Percentiles rank a stretch among this genome's conserved stretches.
phyloP scores from a whole-genome alignment of 2,888 invertebrate species.

The Azorinus chamasolen region DNA sequence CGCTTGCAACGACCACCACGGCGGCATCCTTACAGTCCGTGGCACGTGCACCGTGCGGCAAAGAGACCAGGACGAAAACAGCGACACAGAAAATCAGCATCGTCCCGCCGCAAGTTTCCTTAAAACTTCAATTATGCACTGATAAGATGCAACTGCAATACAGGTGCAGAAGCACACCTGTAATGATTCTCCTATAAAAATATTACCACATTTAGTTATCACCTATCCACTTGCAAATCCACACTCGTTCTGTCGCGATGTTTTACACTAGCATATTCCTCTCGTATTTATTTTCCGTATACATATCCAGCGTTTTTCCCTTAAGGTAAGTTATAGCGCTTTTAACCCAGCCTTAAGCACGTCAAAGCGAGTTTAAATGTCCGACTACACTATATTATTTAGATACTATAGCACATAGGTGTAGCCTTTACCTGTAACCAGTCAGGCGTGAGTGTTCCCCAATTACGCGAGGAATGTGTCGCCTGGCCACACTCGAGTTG shows the following conservation, averaged over 20 bases:
- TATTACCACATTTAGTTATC: conserved; percentile 5
- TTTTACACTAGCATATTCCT: no score
- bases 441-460: conserved; percentile 8
- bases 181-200: neutral
- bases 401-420: no score
- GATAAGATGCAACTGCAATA: neutral
- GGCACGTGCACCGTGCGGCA: conserved; percentile 12
- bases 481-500: conserved; percentile 15
- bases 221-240: neutral
- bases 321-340: no score
- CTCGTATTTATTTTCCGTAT: no score
- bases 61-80: no score
- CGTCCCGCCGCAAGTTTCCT: no score
- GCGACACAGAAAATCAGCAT: no score
- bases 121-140: no score
- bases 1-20: conserved; percentile 74
- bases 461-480: conserved; percentile 46
- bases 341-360: neutral
- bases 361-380: conserved; percentile 9
- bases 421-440: conserved; percentile 14
- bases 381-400: neutral
- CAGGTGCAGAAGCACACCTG: conserved; percentile 3
- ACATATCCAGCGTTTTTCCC: no score
- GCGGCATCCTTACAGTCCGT: conserved; percentile 65
- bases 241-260: no score